Base-by-base conservation (phyloP, 2,888 invertebrate genomes). In the Trachelus tabidus region DNA sequence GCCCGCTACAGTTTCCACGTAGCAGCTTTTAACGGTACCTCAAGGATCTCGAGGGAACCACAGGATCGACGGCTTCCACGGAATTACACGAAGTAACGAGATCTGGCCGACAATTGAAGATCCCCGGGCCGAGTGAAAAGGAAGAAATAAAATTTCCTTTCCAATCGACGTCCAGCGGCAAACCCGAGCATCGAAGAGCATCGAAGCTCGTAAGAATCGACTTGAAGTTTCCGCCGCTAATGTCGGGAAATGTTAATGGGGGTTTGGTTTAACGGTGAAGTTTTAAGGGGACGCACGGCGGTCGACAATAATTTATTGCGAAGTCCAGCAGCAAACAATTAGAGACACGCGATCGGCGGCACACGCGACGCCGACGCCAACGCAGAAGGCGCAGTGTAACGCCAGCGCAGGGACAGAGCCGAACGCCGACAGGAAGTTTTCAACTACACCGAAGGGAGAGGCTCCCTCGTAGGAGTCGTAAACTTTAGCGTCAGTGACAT, bases 251-350 rank as follows among this genome's bases (percentile, higher is more conserved):
- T 68, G 73, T 74, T 68, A 31, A 77, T 75, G 69, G 35, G 6
- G 75, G 15, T 15, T 37, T 23, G 71, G 71, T 68, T 75, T 37
- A n/a, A 69, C 40, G 73, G 1, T 73, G 56, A 77, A 76, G 37
- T 34, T 34, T 31, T 77, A 35, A 40, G 79, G 76, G 75, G 75
- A 71, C 40, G 75, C 77, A 77, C 33, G 35, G 68, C 73, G 11
- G 31, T 73, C 82, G 77, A 86, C 83, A 82, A 85, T 84, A 85
- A 85, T 86, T 85, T 83, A 85, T 84, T 77, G 81, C 73, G 68
- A 77, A 83, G 80, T 82, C 81, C 81, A 77, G 80, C 77, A 76
- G 77, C 78, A 80, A 84, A 82, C 83, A 86, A 86, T 86, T 84
- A 85, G 82, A 79, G 77, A 79, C 84, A 86, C 85, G 84, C 82